phyloP scores from a whole-genome alignment of 2,888 invertebrate species.

The Podabrus alpinus region DNA sequence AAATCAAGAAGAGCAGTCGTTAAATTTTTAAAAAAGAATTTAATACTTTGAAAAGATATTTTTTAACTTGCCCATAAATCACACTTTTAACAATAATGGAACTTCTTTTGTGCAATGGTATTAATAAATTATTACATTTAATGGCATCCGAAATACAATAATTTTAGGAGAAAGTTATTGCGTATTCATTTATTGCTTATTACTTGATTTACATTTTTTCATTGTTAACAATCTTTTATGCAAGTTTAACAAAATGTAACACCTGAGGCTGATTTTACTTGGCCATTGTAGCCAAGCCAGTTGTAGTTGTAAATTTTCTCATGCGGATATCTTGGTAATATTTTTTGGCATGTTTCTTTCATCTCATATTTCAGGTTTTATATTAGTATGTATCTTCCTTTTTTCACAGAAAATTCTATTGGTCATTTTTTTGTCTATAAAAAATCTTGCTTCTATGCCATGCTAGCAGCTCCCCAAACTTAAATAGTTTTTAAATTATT shows the following conservation, averaged over 20 bases:
- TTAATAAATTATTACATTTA: neutral
- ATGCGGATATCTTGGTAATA: neutral
- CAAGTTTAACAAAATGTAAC: neutral
- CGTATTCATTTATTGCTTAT: neutral
- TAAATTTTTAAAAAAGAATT: neutral
- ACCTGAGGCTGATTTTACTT: neutral
- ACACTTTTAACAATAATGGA: neutral
- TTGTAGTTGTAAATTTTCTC: neutral
- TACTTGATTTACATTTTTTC: neutral
- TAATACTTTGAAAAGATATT: neutral
- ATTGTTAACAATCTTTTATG: neutral
- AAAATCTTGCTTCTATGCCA: too few species aligned
- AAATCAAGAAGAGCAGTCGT: neutral
- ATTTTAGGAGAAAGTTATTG: neutral
- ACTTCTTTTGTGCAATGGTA: neutral
- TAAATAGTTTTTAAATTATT: too few species aligned
- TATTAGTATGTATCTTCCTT: too few species aligned
- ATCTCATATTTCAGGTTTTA: neutral
- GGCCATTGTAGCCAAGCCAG: neutral
- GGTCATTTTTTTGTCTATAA: too few species aligned
- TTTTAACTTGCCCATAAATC: neutral
- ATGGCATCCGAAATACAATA: neutral
- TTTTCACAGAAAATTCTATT: neutral
- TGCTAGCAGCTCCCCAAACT: too few species aligned
- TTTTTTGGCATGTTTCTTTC: neutral